Base-by-base conservation (phyloP, 2,113 vertebrate genomes). In the Camelus dromedarius region DNA sequence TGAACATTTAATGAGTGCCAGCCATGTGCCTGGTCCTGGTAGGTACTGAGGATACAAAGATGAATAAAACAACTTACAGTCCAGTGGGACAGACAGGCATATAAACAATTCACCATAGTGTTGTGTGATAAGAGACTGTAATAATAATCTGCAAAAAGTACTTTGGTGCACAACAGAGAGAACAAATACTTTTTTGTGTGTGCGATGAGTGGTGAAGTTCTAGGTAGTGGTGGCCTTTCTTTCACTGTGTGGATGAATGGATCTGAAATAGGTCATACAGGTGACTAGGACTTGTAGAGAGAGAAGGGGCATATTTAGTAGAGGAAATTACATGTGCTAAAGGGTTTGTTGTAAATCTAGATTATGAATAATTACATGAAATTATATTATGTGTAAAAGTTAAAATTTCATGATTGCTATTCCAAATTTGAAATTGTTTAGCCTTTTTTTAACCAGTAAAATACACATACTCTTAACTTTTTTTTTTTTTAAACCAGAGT, bases 41-140 rank as follows among this genome's bases (percentile, higher is more conserved):
- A 98, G 92, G 79, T 97, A 79, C 96, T 91, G 48, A n/a, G 56
- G 60, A 94, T 54, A 96, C 79, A 95, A 93, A 96, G 96, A 93
- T 92, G 92, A 97, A 97, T 95, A 66, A 90, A 93, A 86, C 66
- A 94, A 80, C 35, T 87, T 81, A 60, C 19, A 85, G 70, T 72
- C 24, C 56, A 60, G 83, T 87, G 84, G 73, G 84, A 77, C 83
- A 92, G 67, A 69, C 56, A 89, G 50, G 56, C 89, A 9, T 83
- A 19, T 83, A 79, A 82, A 96, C 92, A 93, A 35, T 95, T 89
- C 84, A 70, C 56, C 28, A 30, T 38, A 97, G 97, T 94, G 76
- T 70, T 92, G 12, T 87, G 38, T 85, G 75, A 20, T 95, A 48
- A 95, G 56, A 24, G 58, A 30, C 46, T 50, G 1, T 96, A 94